Conservation (phyloP, 2,888 invertebrate species). For the Diabrotica balteata region DNA sequence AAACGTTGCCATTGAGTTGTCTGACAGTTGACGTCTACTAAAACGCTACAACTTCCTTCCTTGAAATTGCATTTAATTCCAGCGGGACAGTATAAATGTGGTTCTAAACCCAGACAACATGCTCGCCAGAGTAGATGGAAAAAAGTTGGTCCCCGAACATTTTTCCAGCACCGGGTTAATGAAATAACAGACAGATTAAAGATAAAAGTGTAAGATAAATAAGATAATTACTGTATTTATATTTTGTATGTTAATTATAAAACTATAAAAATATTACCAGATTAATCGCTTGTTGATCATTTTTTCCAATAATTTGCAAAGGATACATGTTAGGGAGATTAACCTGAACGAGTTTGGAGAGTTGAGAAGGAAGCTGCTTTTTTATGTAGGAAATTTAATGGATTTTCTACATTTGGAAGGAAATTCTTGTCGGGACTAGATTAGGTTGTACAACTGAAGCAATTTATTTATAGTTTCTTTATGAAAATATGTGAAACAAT, state of each 20-base stretch:
- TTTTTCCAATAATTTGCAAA: too few relatives aligned
- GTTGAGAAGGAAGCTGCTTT: too few relatives aligned
- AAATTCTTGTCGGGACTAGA: too few relatives aligned
- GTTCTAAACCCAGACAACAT: conserved; percentile 1
- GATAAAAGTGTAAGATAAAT: neutral
- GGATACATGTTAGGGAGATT: too few relatives aligned
- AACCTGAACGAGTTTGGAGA: too few relatives aligned
- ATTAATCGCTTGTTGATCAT: too few relatives aligned
- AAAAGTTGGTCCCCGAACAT: neutral
- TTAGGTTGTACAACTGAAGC: too few relatives aligned
- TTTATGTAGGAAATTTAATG: too few relatives aligned
- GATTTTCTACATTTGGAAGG: too few relatives aligned
- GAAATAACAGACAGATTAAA: neutral
- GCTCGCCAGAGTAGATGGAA: neutral
- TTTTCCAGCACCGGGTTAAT: neutral
- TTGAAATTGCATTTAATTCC: conserved; percentile 5
- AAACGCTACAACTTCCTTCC: conserved; percentile 1
- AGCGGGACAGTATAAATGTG: conserved; percentile 1
- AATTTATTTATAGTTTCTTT: too few relatives aligned
- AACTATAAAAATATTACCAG: neutral
- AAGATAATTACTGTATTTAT: neutral
- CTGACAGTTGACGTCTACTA: conserved; percentile 5
- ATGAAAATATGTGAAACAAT: too few relatives aligned
- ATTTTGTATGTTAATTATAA: neutral
- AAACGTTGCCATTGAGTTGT: too few relatives aligned